Percentiles rank a stretch among this genome's conserved stretches.
These are phyloP conservation scores for Athrips mouffetella DNA, from an alignment of 2,888 invertebrate species.

Conservation along the genomic window DNA sequence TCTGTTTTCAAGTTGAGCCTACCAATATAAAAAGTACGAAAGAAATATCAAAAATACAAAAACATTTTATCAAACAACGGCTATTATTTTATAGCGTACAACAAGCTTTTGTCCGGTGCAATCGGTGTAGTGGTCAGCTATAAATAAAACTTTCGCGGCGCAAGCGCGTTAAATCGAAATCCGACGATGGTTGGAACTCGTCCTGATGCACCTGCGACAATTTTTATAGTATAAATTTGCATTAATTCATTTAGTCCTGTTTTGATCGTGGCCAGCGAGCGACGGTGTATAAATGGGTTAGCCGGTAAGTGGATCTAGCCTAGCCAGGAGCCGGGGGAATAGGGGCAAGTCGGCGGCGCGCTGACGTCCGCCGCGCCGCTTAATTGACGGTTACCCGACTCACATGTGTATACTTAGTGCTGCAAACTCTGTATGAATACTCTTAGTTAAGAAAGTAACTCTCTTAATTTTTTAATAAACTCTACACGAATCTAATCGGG, in stretches of 20 bases:
- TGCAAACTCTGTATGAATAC: not conserved
- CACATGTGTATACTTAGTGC: conserved; percentile 22
- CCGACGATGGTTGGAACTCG: conserved; percentile 70
- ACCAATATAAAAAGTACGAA: no score
- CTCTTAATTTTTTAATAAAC: no score
- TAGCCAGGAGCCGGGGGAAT: conserved; percentile 17
- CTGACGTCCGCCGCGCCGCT: conserved; percentile 20
- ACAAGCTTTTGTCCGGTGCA: conserved; percentile 36
- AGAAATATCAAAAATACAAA: not conserved
- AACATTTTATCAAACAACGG: not conserved
- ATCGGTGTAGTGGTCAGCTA: conserved; percentile 52
- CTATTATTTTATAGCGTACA: conserved; percentile 33
- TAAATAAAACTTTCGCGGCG: conserved; percentile 72
- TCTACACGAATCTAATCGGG: no score
- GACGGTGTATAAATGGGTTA: conserved; percentile 71
- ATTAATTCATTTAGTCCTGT: conserved; percentile 78
- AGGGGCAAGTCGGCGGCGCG: conserved; percentile 21
- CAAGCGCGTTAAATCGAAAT: conserved; percentile 74
- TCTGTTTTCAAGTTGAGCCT: no score
- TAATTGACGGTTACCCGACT: conserved; percentile 29
- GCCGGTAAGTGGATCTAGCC: conserved; percentile 72
- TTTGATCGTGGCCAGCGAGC: conserved; percentile 47
- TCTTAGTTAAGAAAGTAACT: no score
- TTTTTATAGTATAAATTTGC: conserved; percentile 79
- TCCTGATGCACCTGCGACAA: conserved; percentile 75